These are phyloP conservation scores for Pollenia labialis DNA, from an alignment of 2,888 invertebrate species.

Conservation along the genomic window DNA sequence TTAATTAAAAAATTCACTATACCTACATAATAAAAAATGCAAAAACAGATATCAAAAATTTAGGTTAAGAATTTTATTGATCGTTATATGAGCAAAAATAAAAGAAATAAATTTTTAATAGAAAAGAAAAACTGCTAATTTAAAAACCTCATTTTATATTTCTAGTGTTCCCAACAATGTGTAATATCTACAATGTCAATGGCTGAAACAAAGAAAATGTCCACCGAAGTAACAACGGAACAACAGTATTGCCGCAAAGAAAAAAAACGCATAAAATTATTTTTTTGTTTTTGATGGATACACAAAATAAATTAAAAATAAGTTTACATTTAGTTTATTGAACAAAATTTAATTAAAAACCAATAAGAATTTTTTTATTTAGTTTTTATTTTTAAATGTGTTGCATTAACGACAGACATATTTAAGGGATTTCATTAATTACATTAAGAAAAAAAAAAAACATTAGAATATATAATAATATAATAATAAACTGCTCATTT, in stretches of 20 bases:
- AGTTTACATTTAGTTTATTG: not conserved
- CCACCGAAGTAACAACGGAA: slow-evolving; percentile 34
- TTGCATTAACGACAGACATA: slow-evolving; percentile 17
- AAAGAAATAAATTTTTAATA: slow-evolving; percentile 15
- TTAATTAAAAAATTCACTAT: no score
- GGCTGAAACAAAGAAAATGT: slow-evolving; percentile 41
- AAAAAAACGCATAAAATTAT: slow-evolving; percentile 74
- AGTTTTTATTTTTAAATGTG: slow-evolving; percentile 26
- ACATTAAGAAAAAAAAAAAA: slow-evolving; percentile 30
- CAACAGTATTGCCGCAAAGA: slow-evolving; percentile 55
- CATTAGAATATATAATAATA: not conserved
- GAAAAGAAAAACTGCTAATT: no score
- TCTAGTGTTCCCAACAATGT: slow-evolving; percentile 63
- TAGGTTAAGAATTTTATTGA: no score
- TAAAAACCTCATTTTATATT: no score
- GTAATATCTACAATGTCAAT: slow-evolving; percentile 33
- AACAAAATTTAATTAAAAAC: not conserved
- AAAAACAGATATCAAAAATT: no score
- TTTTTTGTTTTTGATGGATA: slow-evolving; percentile 73
- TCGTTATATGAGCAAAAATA: not conserved
- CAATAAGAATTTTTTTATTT: not conserved
- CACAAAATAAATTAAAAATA: not conserved
- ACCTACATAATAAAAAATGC: no score
- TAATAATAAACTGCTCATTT: slow-evolving; percentile 19
- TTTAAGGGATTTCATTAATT: slow-evolving; percentile 29